Conservation (phyloP, 2,888 invertebrate species). For the Auanema freiburgensis region DNA sequence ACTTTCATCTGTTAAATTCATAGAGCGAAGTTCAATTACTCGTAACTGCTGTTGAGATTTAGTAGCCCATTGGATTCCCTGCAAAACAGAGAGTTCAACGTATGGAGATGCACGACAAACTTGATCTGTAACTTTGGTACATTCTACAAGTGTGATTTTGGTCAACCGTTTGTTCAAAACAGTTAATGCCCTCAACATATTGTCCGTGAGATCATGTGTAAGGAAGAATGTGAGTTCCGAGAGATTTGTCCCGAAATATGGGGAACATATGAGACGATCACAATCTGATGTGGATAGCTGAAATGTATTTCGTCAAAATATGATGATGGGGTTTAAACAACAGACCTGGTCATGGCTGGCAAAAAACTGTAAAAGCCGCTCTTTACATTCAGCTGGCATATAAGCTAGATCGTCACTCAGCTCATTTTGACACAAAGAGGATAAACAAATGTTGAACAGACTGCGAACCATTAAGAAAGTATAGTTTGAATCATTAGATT, state of each 20-base stretch:
- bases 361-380: constrained; percentile 56
- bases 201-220: constrained; percentile 43
- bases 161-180: constrained; percentile 48
- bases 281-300: constrained; percentile 51
- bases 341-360: constrained; percentile 58
- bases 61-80: constrained; percentile 53
- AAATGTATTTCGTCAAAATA: constrained; percentile 18
- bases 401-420: constrained; percentile 45
- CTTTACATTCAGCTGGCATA: constrained; percentile 56
- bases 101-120: constrained; percentile 19
- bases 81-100: background rate
- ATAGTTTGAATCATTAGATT: background rate
- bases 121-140: constrained; percentile 54
- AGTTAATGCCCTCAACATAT: constrained; percentile 42
- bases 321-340: constrained; percentile 6
- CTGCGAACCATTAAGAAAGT: constrained; percentile 43
- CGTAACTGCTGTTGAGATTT: constrained; percentile 41
- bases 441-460: constrained; percentile 53
- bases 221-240: constrained; percentile 55
- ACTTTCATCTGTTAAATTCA: constrained; percentile 52
- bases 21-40: constrained; percentile 49
- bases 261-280: constrained; percentile 44
- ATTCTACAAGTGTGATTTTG: constrained; percentile 58
- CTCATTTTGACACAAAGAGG: constrained; percentile 50
- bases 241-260: constrained; percentile 53